Percentiles rank a stretch among this genome's conserved stretches.
Conservation (phyloP, 2,888 invertebrate species). For the Drosophila nr. fundita region DNA sequence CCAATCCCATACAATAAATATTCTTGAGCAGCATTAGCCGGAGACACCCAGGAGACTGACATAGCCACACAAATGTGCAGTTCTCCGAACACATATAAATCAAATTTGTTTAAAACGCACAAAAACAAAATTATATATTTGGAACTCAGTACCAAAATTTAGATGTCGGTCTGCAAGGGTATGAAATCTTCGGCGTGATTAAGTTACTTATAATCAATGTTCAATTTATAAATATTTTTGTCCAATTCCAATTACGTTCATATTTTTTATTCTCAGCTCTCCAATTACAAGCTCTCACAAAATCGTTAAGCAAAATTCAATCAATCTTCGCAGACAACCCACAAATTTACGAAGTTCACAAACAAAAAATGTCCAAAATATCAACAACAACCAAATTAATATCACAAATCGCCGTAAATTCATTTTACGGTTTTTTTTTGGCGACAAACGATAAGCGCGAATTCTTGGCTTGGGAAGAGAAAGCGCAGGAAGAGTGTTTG, state of each 20-base stretch:
- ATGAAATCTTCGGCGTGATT: neutral
- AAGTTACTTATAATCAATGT: neutral
- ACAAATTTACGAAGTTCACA: constrained; percentile 13
- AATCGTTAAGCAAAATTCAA: constrained; percentile 13
- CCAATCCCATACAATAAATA: neutral
- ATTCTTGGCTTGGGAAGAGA: neutral
- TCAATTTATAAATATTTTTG: constrained; percentile 1
- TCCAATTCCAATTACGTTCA: constrained; percentile 1
- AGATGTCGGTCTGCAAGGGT: neutral
- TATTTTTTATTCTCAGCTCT: neutral
- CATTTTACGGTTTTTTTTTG: constrained; percentile 29
- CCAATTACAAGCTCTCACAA: constrained; percentile 9
- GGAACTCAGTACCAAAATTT: neutral
- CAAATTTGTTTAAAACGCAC: neutral
- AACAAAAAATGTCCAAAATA: constrained; percentile 22
- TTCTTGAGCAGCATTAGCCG: neutral
- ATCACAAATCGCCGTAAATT: constrained; percentile 57
- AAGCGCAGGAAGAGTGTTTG: neutral
- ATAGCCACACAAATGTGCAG: neutral
- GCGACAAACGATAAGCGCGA: constrained; percentile 37
- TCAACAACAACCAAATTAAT: constrained; percentile 23
- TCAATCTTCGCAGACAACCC: constrained; percentile 2
- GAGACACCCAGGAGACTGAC: neutral
- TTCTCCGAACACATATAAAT: neutral
- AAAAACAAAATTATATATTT: neutral